phyloP scores from a whole-genome alignment of 92 coral and sea anemone genomes.

The Plumapathes pennacea region DNA sequence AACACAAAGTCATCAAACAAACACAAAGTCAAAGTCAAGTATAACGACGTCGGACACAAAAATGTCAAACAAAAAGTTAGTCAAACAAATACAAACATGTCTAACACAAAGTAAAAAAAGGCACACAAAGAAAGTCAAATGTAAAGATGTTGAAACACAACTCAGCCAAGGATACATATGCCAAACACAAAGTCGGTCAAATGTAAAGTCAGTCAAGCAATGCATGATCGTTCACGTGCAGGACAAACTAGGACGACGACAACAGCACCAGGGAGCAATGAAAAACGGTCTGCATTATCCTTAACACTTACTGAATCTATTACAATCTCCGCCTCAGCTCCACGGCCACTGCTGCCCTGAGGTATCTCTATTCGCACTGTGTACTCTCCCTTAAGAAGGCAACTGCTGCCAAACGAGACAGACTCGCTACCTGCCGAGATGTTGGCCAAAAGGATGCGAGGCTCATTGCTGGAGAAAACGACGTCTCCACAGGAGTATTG shows the following conservation, averaged over 20 bases:
- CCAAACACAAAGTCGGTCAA: too few species aligned
- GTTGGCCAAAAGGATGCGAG: constrained; percentile 26
- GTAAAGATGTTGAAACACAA: too few species aligned
- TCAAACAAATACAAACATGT: background rate
- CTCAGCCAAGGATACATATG: too few species aligned
- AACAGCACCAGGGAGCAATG: too few species aligned
- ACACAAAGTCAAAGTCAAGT: background rate
- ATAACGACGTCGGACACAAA: background rate
- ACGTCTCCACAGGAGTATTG: constrained; percentile 75
- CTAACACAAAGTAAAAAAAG: background rate
- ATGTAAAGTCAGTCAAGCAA: too few species aligned
- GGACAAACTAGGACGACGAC: too few species aligned
- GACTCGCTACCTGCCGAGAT: constrained; percentile 49
- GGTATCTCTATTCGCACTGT: constrained; percentile 53
- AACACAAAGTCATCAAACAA: background rate
- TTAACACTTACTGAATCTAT: constrained; percentile 73
- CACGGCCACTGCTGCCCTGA: constrained; percentile 41
- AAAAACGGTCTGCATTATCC: too few species aligned
- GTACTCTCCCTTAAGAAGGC: constrained; percentile 67
- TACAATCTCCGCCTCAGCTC: constrained; percentile 23
- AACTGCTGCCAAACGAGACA: constrained; percentile 58
- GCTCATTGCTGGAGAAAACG: constrained; percentile 46
- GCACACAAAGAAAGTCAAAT: too few species aligned
- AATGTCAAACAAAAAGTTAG: background rate
- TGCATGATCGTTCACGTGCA: too few species aligned